These are phyloP conservation scores for Drosophila punjabiensis DNA, from an alignment of 1,140 invertebrate species.

Conservation along the genomic window DNA sequence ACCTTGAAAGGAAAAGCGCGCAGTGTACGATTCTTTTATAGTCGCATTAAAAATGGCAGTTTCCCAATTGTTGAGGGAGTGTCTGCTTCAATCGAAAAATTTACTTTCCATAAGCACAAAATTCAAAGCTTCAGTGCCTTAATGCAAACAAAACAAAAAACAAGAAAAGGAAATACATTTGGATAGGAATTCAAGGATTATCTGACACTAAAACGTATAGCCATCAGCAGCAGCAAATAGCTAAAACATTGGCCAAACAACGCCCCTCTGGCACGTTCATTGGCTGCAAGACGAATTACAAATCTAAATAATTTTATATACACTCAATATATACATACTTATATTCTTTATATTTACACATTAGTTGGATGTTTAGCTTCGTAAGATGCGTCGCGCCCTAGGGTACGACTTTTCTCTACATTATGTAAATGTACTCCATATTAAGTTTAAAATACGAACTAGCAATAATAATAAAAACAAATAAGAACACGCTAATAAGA, in stretches of 20 bases:
- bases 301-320: conserved; percentile 77
- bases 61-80: conserved; percentile 3
- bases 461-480: conserved; percentile 66
- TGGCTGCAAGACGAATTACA: conserved; percentile 62
- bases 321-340: conserved; percentile 66
- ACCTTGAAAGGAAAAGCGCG: conserved; percentile 35
- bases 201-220: conserved; percentile 6
- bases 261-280: conserved; percentile 48
- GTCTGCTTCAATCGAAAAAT: conserved; percentile 18
- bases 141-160: conserved; percentile 60
- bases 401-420: conserved; percentile 59
- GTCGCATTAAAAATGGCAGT: conserved; percentile 37
- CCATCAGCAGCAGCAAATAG: conserved; percentile 1
- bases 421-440: conserved; percentile 76
- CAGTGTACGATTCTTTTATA: conserved; percentile 58
- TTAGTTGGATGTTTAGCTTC: conserved; percentile 79
- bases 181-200: conserved; percentile 43
- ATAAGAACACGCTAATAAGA: conserved; percentile 38
- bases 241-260: conserved; percentile 24
- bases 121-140: conserved; percentile 84
- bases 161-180: conserved; percentile 25
- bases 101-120: conserved; percentile 78
- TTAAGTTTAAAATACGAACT: conserved; percentile 82
- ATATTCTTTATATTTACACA: conserved; percentile 75
- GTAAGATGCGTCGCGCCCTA: conserved; percentile 54